Evolutionary conservation across 1,140 invertebrate genomes (phyloP).

Genomic region (Asobara japonica): DNA sequence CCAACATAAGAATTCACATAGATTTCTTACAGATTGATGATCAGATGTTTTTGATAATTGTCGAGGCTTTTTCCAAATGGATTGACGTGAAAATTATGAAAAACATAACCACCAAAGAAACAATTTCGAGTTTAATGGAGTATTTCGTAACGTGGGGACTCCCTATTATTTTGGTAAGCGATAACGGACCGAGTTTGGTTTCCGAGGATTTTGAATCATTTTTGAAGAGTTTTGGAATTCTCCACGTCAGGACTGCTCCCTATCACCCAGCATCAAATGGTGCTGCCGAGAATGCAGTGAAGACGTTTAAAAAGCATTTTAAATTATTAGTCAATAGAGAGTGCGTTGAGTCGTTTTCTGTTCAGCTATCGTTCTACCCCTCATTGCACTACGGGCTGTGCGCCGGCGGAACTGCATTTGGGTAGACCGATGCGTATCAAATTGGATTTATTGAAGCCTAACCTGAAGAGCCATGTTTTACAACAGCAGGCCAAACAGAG

Average conservation of each 20-base stretch:
- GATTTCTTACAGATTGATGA: slow-evolving; percentile 66
- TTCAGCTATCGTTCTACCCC: slow-evolving; percentile 9
- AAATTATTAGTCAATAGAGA: slow-evolving; percentile 3
- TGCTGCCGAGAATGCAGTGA: slow-evolving; percentile 4
- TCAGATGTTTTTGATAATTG: slow-evolving; percentile 57
- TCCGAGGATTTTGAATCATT: slow-evolving; percentile 14
- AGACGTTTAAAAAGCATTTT: slow-evolving; percentile 18
- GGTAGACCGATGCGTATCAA: background rate
- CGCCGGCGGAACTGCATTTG: background rate
- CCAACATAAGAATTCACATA: slow-evolving; percentile 64
- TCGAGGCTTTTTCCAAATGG: slow-evolving; percentile 62
- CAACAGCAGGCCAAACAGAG: background rate
- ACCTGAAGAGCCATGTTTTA: background rate
- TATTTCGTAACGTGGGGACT: slow-evolving; percentile 24
- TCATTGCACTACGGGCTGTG: slow-evolving; percentile 6
- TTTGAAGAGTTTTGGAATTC: background rate
- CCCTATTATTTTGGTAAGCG: slow-evolving; percentile 10
- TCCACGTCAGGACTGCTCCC: background rate
- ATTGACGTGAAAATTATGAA: slow-evolving; percentile 49
- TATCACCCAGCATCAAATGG: slow-evolving; percentile 12
- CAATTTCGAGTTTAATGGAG: slow-evolving; percentile 28
- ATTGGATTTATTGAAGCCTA: slow-evolving; percentile 9
- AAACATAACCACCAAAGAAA: slow-evolving; percentile 30
- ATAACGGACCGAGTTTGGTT: slow-evolving; percentile 24
- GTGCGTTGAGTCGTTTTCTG: background rate